Percentiles rank a stretch among this genome's conserved stretches.
Conservation (phyloP, 2,113 vertebrate species). For the Melanerpes aurifrons region DNA sequence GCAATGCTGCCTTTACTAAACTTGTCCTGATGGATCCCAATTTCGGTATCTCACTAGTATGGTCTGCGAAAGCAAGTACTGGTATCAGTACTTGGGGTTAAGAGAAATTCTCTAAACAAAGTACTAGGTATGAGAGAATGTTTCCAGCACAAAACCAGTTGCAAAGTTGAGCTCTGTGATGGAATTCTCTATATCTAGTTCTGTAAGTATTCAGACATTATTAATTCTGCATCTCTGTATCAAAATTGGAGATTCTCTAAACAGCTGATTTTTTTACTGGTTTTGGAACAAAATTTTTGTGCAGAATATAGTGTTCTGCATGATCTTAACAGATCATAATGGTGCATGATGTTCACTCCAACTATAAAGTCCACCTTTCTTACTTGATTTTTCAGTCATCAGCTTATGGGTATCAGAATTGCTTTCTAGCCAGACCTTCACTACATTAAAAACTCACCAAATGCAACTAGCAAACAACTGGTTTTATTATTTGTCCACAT, state of each 20-base stretch:
- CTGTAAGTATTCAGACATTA: not conserved
- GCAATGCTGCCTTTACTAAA: not conserved
- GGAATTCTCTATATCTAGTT: not conserved
- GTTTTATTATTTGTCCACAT: not conserved
- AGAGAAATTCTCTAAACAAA: not conserved
- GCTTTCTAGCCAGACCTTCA: not conserved
- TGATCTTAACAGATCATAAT: not conserved
- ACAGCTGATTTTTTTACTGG: not conserved
- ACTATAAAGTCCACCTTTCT: not conserved
- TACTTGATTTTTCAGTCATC: not conserved
- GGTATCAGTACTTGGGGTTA: not conserved
- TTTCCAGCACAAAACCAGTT: not conserved
- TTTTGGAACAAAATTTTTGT: not conserved
- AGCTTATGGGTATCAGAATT: not conserved
- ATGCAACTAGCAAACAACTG: not conserved
- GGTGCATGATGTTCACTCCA: fast-evolving
- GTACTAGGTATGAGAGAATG: no score
- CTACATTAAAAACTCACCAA: not conserved
- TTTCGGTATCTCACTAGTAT: not conserved
- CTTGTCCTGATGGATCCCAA: not conserved
- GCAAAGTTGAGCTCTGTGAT: not conserved
- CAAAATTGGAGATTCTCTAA: not conserved
- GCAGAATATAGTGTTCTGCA: not conserved
- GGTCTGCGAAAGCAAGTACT: not conserved
- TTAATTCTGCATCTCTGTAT: not conserved